A percentile compares a stretch with the other conserved stretches of the same genome.
These are phyloP conservation scores for Sitta europaea DNA, from an alignment of 2,113 vertebrate species.

Conservation along the genomic window DNA sequence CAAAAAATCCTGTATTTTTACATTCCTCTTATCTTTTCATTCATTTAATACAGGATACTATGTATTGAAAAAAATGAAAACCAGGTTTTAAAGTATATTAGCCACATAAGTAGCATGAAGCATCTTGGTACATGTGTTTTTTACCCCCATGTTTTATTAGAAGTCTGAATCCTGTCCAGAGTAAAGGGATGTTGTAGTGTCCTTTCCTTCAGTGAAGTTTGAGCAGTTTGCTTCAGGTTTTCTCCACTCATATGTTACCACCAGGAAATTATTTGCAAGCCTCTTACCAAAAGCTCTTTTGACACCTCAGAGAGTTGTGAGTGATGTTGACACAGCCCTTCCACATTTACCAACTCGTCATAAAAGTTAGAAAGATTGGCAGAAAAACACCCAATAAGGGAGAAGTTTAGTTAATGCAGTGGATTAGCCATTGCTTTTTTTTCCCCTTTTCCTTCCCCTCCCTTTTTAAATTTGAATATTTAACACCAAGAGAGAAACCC, in stretches of 20 bases:
- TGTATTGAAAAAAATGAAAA: background rate
- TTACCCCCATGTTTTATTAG: background rate
- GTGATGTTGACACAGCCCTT: background rate
- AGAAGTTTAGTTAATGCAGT: slow-evolving; percentile 50
- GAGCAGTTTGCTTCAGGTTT: background rate
- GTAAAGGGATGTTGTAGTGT: background rate
- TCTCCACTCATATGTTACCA: background rate
- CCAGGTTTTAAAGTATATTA: background rate
- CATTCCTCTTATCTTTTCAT: background rate
- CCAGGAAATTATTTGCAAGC: background rate
- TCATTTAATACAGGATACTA: background rate
- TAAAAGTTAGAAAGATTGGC: slow-evolving; percentile 21
- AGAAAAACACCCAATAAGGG: slow-evolving; percentile 27
- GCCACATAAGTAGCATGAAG: background rate
- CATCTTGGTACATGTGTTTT: background rate
- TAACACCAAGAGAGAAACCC: slow-evolving; percentile 68
- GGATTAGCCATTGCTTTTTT: background rate
- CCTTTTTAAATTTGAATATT: slow-evolving; percentile 71
- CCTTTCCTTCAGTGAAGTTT: background rate
- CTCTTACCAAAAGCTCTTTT: slow-evolving; percentile 4
- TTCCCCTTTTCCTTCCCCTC: background rate
- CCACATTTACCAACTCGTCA: background rate
- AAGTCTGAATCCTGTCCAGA: background rate
- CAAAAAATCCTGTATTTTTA: rapidly evolving
- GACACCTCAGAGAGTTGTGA: background rate